Conservation (phyloP, 2,113 vertebrate species). For the Albula goreensis region DNA sequence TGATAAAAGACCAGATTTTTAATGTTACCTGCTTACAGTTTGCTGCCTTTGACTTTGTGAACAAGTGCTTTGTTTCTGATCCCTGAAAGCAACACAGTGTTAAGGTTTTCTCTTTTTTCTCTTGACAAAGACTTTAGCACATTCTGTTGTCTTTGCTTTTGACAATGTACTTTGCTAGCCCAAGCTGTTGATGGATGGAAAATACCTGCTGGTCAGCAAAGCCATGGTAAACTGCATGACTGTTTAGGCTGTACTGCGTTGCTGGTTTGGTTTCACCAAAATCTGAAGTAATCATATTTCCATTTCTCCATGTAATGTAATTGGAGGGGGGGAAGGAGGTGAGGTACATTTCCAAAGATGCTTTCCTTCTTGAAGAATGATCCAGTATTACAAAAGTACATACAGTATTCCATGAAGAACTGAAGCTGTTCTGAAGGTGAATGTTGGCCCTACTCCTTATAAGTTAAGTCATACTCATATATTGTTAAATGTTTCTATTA, state of each 20-base stretch:
- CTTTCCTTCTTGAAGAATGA: too few species aligned
- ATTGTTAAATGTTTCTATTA: too few species aligned
- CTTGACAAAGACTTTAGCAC: background rate
- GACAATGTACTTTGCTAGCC: background rate
- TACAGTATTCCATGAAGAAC: too few species aligned
- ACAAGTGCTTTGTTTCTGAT: background rate
- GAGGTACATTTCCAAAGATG: too few species aligned
- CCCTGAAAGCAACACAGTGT: background rate
- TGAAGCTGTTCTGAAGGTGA: too few species aligned
- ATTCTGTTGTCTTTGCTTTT: too few species aligned
- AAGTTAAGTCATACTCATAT: too few species aligned
- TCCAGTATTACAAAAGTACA: too few species aligned
- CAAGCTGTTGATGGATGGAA: background rate
- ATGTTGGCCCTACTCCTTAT: too few species aligned
- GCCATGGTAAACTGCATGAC: background rate
- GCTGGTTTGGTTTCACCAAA: background rate
- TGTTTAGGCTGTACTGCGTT: background rate
- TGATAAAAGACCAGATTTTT: background rate
- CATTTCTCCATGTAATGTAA: too few species aligned
- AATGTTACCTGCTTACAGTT: background rate
- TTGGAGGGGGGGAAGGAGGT: too few species aligned
- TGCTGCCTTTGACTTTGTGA: background rate
- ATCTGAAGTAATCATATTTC: background rate
- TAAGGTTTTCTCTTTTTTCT: background rate
- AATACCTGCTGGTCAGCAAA: background rate